Percentiles rank a stretch among this genome's conserved stretches.
phyloP scores from a whole-genome alignment of 2,888 invertebrate genomes.

The Lasioglossum pauxillum region DNA sequence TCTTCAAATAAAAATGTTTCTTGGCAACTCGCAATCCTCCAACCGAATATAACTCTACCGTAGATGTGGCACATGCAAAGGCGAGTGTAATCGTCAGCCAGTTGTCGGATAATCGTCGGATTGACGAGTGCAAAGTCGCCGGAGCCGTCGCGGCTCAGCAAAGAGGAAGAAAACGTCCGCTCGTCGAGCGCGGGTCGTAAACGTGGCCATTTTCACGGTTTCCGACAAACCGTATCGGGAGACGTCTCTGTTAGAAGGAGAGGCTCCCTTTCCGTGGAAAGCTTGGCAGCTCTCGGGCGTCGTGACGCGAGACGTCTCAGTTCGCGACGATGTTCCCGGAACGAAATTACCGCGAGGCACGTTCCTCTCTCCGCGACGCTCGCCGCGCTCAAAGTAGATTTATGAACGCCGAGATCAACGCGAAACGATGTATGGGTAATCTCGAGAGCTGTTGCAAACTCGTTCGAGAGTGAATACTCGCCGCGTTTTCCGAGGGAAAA shows the following conservation, averaged over 20 bases:
- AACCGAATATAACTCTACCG: no score
- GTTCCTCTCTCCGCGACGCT: slow-evolving; percentile 37
- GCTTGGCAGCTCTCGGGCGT: slow-evolving; percentile 43
- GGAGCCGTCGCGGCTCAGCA: neutral
- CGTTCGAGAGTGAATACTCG: slow-evolving; percentile 54
- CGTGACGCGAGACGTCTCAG: slow-evolving; percentile 62
- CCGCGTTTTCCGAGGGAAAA: slow-evolving; percentile 15
- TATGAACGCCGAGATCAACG: slow-evolving; percentile 69
- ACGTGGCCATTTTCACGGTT: slow-evolving; percentile 66
- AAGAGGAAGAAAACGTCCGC: neutral
- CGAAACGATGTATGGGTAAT: slow-evolving; percentile 69
- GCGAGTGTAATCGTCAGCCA: neutral
- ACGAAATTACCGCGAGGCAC: slow-evolving; percentile 67
- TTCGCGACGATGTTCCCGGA: slow-evolving; percentile 62
- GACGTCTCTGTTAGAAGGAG: slow-evolving; percentile 67
- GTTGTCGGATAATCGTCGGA: neutral
- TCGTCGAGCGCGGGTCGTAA: slow-evolving; percentile 21
- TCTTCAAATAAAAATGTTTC: neutral
- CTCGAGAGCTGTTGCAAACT: slow-evolving; percentile 61
- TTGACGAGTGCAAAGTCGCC: neutral
- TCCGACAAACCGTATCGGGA: slow-evolving; percentile 59
- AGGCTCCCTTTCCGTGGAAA: slow-evolving; percentile 38
- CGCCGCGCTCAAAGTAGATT: slow-evolving; percentile 64
- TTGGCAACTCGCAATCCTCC: no score
- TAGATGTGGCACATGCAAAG: neutral